Evolutionary conservation across 2,888 invertebrate species (phyloP).

Genomic region (Agrotis exclamationis): DNA sequence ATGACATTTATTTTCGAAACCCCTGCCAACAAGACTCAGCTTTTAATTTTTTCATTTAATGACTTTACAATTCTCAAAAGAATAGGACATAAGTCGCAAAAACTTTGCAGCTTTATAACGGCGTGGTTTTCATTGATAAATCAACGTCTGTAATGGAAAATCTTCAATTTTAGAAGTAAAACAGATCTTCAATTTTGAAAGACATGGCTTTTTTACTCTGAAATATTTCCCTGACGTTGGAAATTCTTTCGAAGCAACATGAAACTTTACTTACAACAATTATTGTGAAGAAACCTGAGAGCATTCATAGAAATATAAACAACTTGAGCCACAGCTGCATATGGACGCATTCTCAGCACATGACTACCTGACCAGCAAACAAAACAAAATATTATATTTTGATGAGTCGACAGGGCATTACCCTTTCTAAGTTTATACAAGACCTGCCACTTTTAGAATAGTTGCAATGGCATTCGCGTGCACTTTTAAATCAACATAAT

Average conservation of each 20-base stretch:
- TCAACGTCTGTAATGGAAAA: neutral
- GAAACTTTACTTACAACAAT: slow-evolving; percentile 56
- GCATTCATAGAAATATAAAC: slow-evolving; percentile 72
- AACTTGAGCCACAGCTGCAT: slow-evolving; percentile 70
- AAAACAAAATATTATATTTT: slow-evolving; percentile 70
- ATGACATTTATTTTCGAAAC: slow-evolving; percentile 55
- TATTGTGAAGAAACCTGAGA: slow-evolving; percentile 70
- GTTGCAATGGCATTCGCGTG: slow-evolving; percentile 43
- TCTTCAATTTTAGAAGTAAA: no score
- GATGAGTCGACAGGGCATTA: slow-evolving; percentile 80
- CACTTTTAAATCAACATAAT: slow-evolving; percentile 44
- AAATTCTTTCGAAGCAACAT: slow-evolving; percentile 56
- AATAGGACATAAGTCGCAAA: neutral
- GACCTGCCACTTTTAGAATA: slow-evolving; percentile 51
- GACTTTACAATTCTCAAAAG: slow-evolving; percentile 9
- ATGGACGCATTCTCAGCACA: slow-evolving; percentile 65
- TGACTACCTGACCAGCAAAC: slow-evolving; percentile 65
- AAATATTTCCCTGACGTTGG: slow-evolving; percentile 46
- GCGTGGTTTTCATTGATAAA: no score
- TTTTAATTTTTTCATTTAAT: slow-evolving; percentile 20
- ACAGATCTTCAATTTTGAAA: neutral
- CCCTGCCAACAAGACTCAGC: slow-evolving; percentile 33
- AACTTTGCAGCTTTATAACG: no score
- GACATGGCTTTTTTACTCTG: slow-evolving; percentile 28
- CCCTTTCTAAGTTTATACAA: slow-evolving; percentile 70